Base-by-base conservation (phyloP, 2,113 vertebrate genomes). In the Pedetes capensis region DNA sequence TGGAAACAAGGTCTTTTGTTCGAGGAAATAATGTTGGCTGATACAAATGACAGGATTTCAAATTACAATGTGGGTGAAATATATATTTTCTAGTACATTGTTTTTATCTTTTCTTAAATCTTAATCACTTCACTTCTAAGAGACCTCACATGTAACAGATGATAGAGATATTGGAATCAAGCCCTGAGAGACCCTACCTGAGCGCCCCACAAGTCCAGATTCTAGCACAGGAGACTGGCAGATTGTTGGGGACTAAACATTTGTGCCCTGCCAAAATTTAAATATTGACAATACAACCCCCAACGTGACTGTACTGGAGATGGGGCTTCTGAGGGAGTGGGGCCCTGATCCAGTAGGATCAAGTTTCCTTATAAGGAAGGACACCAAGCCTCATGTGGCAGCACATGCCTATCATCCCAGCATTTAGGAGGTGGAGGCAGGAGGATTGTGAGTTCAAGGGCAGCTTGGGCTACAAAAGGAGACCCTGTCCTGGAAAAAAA, bases 71-170 rank as follows among this genome's bases (percentile, higher is more conserved):
- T 17, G 27, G 34, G 20, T 34, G 61, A 69, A 87, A 93, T 59
- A 72, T 25, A 53, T 25, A 92, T 51, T 90, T 80, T 37, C 25
- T 8, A 95, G 69, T 55, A 49, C 42, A 81, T 3, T 61, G 42
- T n/a, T 95, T 89, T 80, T 49, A 6, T 81, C 42, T 96, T 80
- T 92, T 64, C n/a, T 89, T 69, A 75, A 66, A 93, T 51, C 22
- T 59, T 32, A 20, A 22, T n/a, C n/a, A n/a, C n/a, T n/a, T 91
- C 59, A 68, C 47, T 86, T 91, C 71, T 59, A 81, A 85, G 69
- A 95, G 83, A 66, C 8, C 25, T 87, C 69, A n/a, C 4, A 57
- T 75, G 25, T 57, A 87, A 20, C 3, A 68, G 12, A 17, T 12
- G 68, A 37, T 5, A 22, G 2, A 23, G 6, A 59, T 8, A 13